Conservation (phyloP, 1,140 invertebrate genomes). For the Zelostemma sp. region DNA sequence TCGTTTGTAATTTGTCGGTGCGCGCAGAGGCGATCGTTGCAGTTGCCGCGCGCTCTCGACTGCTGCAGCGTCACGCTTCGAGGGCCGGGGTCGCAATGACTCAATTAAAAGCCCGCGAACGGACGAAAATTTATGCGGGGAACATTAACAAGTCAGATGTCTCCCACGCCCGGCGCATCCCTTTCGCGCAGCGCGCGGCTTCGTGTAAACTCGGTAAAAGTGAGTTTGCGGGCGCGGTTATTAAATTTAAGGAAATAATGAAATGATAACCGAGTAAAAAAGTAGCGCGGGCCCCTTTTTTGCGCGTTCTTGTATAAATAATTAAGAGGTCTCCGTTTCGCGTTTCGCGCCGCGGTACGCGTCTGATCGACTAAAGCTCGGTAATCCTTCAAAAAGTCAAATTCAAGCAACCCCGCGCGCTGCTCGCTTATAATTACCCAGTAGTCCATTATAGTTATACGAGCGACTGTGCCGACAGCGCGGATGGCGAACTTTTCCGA, state of each 20-base stretch:
- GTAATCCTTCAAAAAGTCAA: conserved; percentile 52
- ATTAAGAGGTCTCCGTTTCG: conserved; percentile 14
- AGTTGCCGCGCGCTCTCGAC: conserved; percentile 32
- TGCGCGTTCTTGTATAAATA: background rate
- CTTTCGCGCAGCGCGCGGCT: conserved; percentile 17
- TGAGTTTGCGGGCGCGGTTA: conserved; percentile 49
- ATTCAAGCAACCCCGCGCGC: conserved; percentile 31
- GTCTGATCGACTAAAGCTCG: conserved; percentile 26
- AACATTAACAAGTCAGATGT: conserved; percentile 71
- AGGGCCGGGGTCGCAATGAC: conserved; percentile 47
- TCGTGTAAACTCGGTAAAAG: conserved; percentile 41
- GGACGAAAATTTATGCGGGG: conserved; percentile 66
- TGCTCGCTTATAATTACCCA: conserved; percentile 45
- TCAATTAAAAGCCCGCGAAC: conserved; percentile 65
- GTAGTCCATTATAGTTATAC: conserved; percentile 45
- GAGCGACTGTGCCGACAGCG: conserved; percentile 13
- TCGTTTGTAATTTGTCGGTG: conserved; percentile 44
- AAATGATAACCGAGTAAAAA: conserved; percentile 58
- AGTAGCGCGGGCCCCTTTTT: background rate
- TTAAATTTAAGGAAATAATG: conserved; percentile 67
- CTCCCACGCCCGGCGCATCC: conserved; percentile 22
- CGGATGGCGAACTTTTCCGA: conserved; percentile 41
- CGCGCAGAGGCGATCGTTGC: conserved; percentile 38
- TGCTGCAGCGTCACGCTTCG: conserved; percentile 12
- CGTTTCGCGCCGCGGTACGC: conserved; percentile 7